Base-by-base conservation (phyloP, 1,140 invertebrate species). In the Dryas iulia region DNA sequence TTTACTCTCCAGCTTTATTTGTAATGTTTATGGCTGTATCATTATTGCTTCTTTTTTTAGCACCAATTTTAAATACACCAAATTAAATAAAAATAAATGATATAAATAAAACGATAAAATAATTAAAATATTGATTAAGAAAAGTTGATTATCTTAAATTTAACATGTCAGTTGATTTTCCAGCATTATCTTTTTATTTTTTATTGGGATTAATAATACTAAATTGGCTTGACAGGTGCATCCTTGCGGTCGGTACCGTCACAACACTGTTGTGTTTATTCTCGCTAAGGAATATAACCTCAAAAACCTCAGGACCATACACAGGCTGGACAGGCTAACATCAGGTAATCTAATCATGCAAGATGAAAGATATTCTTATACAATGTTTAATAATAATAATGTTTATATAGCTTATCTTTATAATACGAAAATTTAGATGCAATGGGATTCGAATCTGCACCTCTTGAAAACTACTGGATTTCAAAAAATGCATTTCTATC, bases 191-290 rank as follows among this genome's bases (percentile, higher is more conserved):
- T 25, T 4, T 53, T 14, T 53, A 12, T 24, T 21, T 47, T 14
- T 26, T 47, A 0, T 47, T 47, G 18, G 24, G 3, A 25, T 8
- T 56, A 7, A 26, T 47, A 26, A 69, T 70, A 59, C 74, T 70
- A 64, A 33, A 72, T 71, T 70, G 67, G 28, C 61, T 72, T 56
- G 28, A 47, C 91, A 98, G 97, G 97, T 98, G 57, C 98, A 99
- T 92, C 98, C 98, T 0, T 99, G 98, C 91, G 98, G 98, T 61
- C 94, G 98, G 69, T 99, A 99, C 89, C 94, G 98, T 30, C 97
- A 98, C 92, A 99, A 99, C 90, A 98, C 98, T 10, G 96, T 99
- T 39, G 96, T 98, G 21, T 98, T 98, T 87, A 99, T 99, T 74
- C 94, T 99, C 73, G 98, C 97, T 75, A 99, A 99, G 92, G 98